These are phyloP conservation scores for Rhizoglyphus robini DNA, from an alignment of 1,140 invertebrate species.

Conservation along the genomic window DNA sequence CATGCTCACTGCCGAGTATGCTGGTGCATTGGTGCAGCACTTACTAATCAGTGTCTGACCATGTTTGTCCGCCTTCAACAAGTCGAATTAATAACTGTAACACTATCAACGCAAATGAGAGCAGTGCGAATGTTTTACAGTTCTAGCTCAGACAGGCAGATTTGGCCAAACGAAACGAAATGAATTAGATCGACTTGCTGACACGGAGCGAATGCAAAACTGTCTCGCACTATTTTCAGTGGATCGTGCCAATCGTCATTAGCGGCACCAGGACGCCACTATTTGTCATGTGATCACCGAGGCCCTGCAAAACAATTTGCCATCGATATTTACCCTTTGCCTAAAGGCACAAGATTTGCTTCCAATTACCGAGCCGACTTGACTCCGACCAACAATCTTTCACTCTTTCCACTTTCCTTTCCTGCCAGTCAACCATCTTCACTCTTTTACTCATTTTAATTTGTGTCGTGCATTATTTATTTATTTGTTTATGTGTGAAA, in stretches of 20 bases:
- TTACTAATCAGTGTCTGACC: no score
- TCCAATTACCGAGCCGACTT: slow-evolving; percentile 8
- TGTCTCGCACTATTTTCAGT: background rate
- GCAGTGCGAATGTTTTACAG: background rate
- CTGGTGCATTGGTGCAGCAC: no score
- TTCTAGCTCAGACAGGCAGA: background rate
- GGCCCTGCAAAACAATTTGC: background rate
- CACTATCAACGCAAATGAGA: background rate
- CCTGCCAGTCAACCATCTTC: background rate
- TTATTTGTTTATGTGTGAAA: slow-evolving; percentile 7
- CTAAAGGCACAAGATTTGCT: slow-evolving; percentile 3
- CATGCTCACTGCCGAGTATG: no score
- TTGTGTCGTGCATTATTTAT: background rate
- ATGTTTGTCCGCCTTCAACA: background rate
- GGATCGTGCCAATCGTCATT: slow-evolving; percentile 10
- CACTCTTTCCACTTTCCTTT: background rate
- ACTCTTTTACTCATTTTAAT: slow-evolving; percentile 1
- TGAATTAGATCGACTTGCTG: background rate
- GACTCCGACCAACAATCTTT: background rate
- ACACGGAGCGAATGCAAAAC: background rate
- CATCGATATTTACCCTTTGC: background rate
- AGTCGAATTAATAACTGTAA: background rate
- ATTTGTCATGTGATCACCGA: no score
- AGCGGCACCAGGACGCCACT: background rate
- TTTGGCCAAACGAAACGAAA: background rate